Evolutionary conservation across 2,797 vertebrate genomes (phyloP), one percentile per base, ranked within the genome.

Genomic region (Pelochelys cantorii): DNA sequence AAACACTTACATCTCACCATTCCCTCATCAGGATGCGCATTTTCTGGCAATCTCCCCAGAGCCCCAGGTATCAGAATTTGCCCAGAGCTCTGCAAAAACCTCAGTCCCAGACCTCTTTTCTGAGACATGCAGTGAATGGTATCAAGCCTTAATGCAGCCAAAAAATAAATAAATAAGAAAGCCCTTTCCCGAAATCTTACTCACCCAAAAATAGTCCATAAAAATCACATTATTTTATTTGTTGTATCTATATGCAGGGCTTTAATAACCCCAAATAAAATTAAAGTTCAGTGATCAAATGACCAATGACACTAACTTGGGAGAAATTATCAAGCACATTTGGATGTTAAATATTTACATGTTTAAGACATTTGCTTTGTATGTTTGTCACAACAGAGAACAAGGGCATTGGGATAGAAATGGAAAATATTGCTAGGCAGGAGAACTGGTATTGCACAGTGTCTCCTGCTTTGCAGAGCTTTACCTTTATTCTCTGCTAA

Each of bases 301-400:
- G 90, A 12, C 57, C 91, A 94, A 82, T 83, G 83, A 52, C 55
- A 11, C 34, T 83, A 79, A 89, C 52, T 74, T 93, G 71, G 85
- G 11, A 82, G 81, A 86, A 95, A 94, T 95, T 94, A 93, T 78
- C 94, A 85, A 84, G 88, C 27, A 91, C 60, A 20, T 37, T 88
- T 88, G 96, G 86, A 94, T 85, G 84, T 96, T 96, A 97, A 97
- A 90, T 95, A 95, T 37, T 95, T 95, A 94, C 87, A 80, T 65
- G 89, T 48, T 48, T 48, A 48, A 91, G 95, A 89, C 92, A 68
- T 96, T 96, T 97, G 85, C 80, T 79, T 93, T 94, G 88, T 65
- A 12, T 83, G 80, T 93, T 65, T 55, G 29, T 94, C 80, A 14
- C 75, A 77, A 90, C 53, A 94, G 83, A 93, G 88, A 95, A 48